Percentiles rank a stretch among this genome's conserved stretches.
These are phyloP conservation scores for Melanitta fusca DNA, from an alignment of 2,797 vertebrate genomes.

Conservation along the genomic window DNA sequence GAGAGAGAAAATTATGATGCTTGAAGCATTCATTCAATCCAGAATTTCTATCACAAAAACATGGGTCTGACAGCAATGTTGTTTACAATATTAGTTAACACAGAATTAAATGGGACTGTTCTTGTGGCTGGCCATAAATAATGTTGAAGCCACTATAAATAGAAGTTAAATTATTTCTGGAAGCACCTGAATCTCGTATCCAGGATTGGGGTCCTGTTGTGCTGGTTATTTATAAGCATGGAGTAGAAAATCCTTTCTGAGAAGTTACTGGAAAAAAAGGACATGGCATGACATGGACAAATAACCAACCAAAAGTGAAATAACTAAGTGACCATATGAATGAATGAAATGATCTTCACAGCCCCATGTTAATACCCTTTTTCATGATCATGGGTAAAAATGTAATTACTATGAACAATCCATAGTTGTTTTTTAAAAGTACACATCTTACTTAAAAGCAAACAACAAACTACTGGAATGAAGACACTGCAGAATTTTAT, in stretches of 20 bases:
- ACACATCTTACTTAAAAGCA: neutral
- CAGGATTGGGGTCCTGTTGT: neutral
- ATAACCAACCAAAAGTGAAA: neutral
- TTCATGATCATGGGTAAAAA: neutral
- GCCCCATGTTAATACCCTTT: neutral
- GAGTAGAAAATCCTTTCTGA: neutral
- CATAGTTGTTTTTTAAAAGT: neutral
- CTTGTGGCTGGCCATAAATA: neutral
- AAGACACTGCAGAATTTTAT: neutral
- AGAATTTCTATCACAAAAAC: neutral
- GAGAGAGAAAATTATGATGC: neutral
- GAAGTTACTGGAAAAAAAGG: neutral
- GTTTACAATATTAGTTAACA: neutral
- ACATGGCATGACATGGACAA: neutral
- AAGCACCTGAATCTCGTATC: neutral
- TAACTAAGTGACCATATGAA: neutral
- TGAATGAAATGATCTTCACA: neutral
- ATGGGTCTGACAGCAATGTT: neutral
- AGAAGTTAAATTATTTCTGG: slow-evolving; percentile 16
- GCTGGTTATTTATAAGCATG: neutral
- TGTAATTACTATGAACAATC: neutral
- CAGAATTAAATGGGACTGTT: neutral
- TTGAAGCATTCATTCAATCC: neutral
- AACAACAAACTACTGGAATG: neutral
- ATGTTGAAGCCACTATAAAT: neutral